Evolutionary conservation across 2,888 invertebrate species (phyloP).

Genomic region (Lagria hirta): DNA sequence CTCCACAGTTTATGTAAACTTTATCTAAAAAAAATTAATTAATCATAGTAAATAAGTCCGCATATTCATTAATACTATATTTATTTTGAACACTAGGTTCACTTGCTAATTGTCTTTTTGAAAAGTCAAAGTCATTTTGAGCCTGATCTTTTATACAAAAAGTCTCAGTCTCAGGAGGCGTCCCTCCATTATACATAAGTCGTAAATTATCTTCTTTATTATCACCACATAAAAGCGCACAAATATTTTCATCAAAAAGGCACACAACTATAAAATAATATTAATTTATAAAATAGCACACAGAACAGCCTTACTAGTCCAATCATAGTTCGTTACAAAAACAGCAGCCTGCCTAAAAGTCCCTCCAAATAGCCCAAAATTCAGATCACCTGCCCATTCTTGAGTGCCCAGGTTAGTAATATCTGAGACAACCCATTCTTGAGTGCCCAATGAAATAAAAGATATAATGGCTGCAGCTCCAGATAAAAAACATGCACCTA

Average conservation of each 20-base stretch:
- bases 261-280: slow-evolving; percentile 9
- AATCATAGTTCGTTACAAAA: slow-evolving; percentile 29
- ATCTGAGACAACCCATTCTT: slow-evolving; percentile 44
- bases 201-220: slow-evolving; percentile 40
- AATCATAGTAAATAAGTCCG: too few species aligned
- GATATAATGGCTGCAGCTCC: slow-evolving; percentile 43
- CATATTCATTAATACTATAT: too few species aligned
- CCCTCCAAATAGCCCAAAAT: slow-evolving; percentile 17
- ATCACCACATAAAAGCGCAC: slow-evolving; percentile 51
- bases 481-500: slow-evolving; percentile 43
- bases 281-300: background rate
- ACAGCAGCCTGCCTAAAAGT: slow-evolving; percentile 51
- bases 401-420: slow-evolving; percentile 29
- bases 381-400: slow-evolving; percentile 45
- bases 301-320: slow-evolving; percentile 11
- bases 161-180: too few species aligned
- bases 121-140: too few species aligned
- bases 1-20: background rate
- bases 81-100: too few species aligned
- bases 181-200: slow-evolving; percentile 38
- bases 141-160: too few species aligned
- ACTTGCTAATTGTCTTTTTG: too few species aligned
- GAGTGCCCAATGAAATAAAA: slow-evolving; percentile 45
- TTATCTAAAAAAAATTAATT: slow-evolving; percentile 2
- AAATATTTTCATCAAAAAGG: slow-evolving; percentile 40